These are phyloP conservation scores for Geotrypetes seraphini DNA, from an alignment of 2,797 vertebrate species.

Conservation along the genomic window DNA sequence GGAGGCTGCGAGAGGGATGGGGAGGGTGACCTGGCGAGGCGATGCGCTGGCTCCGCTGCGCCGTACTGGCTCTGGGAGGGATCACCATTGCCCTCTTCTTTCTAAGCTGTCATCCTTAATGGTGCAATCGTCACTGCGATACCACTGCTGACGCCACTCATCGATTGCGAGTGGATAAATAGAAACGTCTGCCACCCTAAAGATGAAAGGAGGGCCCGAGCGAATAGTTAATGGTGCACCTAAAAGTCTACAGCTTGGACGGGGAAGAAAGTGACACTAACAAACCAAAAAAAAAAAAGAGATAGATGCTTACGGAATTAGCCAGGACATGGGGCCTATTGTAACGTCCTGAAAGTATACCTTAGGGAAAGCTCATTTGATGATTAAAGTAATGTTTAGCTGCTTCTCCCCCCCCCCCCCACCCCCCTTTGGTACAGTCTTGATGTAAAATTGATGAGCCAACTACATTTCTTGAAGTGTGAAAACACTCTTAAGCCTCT, in stretches of 20 bases:
- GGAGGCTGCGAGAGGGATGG: conserved; percentile 18
- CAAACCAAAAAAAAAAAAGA: conserved; percentile 26
- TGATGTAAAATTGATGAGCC: conserved; percentile 34
- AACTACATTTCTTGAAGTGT: conserved; percentile 23
- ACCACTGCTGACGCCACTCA: conserved; percentile 90
- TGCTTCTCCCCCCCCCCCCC: no score
- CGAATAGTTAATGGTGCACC: conserved; percentile 56
- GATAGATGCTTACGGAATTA: no score
- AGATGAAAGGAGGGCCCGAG: conserved; percentile 60
- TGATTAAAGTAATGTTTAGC: conserved; percentile 42
- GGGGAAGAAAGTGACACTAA: conserved; percentile 60
- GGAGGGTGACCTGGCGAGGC: conserved; percentile 82
- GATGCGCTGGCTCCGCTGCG: conserved; percentile 74
- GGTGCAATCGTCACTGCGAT: conserved; percentile 85
- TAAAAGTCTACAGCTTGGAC: conserved; percentile 49
- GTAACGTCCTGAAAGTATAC: conserved; percentile 34
- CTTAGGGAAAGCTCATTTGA: conserved; percentile 29
- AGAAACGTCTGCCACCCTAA: conserved; percentile 62
- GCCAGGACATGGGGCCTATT: no score
- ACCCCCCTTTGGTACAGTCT: conserved; percentile 28
- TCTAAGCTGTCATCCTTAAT: conserved; percentile 93
- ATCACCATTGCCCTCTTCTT: conserved; percentile 91
- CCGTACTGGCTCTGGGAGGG: conserved; percentile 87
- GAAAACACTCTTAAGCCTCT: conserved; percentile 25
- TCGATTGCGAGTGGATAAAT: conserved; percentile 85